Percentiles rank a stretch among this genome's conserved stretches.
Conservation (phyloP, 2,888 invertebrate genomes). For the Margaritifera margaritifera region DNA sequence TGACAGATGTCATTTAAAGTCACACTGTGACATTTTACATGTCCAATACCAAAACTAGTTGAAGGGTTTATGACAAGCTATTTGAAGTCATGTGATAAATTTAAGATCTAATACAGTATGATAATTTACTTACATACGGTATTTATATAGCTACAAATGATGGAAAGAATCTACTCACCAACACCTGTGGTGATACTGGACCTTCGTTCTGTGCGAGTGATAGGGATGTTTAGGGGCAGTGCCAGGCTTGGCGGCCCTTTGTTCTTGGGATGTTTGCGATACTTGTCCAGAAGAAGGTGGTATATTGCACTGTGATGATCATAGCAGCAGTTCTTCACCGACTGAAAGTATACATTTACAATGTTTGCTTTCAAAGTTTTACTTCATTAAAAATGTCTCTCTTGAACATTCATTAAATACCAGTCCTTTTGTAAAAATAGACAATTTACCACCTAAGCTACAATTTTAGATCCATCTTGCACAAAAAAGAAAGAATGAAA, state of each 20-base stretch:
- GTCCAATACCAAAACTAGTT: too few species aligned
- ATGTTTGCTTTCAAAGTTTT: not conserved
- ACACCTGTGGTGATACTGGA: conserved; percentile 75
- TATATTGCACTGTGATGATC: conserved; percentile 96
- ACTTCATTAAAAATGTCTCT: too few species aligned
- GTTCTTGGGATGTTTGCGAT: conserved; percentile 68
- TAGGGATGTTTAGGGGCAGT: conserved; percentile 62
- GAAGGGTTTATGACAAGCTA: too few species aligned
- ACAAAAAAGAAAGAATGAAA: too few species aligned
- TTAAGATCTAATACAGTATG: not conserved
- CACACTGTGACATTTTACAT: too few species aligned
- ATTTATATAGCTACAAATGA: not conserved
- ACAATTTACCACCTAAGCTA: too few species aligned
- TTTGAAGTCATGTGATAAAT: too few species aligned
- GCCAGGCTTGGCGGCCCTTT: conserved; percentile 40
- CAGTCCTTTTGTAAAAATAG: too few species aligned
- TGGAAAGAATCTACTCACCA: conserved; percentile 53
- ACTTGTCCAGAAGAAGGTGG: conserved; percentile 85
- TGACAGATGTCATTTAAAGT: too few species aligned
- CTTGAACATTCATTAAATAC: too few species aligned
- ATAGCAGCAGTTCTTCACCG: conserved; percentile 87
- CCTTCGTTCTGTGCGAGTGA: conserved; percentile 72
- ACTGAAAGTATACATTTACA: conserved; percentile 74
- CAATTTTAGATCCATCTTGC: too few species aligned
- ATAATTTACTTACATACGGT: not conserved